Percentiles rank a stretch among this genome's conserved stretches.
Conservation (phyloP, 2,888 invertebrate genomes). For the Apodemia mormo region DNA sequence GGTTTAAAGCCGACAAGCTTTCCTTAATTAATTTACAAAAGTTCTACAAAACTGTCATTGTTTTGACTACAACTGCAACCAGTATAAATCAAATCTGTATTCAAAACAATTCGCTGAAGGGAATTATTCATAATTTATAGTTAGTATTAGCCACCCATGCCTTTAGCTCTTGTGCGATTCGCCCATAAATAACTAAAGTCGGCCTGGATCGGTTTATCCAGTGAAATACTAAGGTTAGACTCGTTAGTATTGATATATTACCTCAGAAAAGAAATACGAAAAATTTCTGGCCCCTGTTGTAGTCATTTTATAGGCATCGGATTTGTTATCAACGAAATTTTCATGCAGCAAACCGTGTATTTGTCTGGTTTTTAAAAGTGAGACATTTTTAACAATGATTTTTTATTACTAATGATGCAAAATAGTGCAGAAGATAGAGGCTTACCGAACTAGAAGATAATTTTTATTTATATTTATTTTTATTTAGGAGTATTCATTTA, state of each 20-base stretch:
- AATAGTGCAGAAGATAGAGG: too few relatives aligned
- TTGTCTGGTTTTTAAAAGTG: too few relatives aligned
- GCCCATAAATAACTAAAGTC: slow-evolving; percentile 18
- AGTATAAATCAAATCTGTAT: background rate
- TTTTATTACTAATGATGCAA: too few relatives aligned
- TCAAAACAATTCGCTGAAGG: slow-evolving; percentile 7
- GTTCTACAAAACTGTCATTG: slow-evolving; percentile 2
- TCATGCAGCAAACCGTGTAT: too few relatives aligned
- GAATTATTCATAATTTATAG: slow-evolving; percentile 18
- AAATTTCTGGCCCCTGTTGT: background rate
- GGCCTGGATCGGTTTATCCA: slow-evolving; percentile 8
- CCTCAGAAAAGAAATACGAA: slow-evolving; percentile 1
- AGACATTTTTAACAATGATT: too few relatives aligned
- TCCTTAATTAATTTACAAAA: background rate
- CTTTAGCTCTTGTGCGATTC: slow-evolving; percentile 15
- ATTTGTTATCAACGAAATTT: too few relatives aligned
- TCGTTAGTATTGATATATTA: slow-evolving; percentile 17
- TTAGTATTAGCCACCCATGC: slow-evolving; percentile 10
- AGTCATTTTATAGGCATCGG: background rate
- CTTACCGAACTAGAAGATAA: too few relatives aligned
- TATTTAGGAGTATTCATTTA: too few relatives aligned
- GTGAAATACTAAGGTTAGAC: slow-evolving; percentile 17
- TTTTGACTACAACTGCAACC: background rate
- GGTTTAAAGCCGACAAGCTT: too few relatives aligned
- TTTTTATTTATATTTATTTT: too few relatives aligned